phyloP scores from a whole-genome alignment of 2,888 invertebrate genomes.

The Cacoxenus indagator region DNA sequence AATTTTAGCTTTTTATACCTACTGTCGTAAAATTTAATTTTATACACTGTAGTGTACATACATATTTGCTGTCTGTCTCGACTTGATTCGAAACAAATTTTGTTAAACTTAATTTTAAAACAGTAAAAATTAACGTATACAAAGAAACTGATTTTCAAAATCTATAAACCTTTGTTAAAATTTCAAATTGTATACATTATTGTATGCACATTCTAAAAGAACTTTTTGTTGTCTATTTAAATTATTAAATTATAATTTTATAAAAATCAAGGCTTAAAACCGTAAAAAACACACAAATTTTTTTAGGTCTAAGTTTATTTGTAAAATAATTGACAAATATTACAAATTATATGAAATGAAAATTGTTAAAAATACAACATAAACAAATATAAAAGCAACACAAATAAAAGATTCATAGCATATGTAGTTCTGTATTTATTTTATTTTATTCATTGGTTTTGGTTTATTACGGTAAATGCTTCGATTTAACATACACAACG shows the following conservation, averaged over 20 bases:
- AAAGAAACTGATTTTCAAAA: conserved; percentile 54
- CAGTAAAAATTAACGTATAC: conserved; percentile 41
- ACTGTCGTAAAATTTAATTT: conserved; percentile 15
- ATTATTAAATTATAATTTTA: conserved; percentile 19
- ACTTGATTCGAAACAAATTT: not conserved
- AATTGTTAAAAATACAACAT: conserved; percentile 42
- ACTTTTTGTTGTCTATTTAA: conserved; percentile 44
- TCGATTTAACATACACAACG: not conserved
- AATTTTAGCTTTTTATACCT: conserved; percentile 49
- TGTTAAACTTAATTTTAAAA: not conserved
- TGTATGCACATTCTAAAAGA: conserved; percentile 59
- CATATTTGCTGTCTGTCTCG: not conserved
- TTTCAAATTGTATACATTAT: conserved; percentile 46
- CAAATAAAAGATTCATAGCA: conserved; percentile 52
- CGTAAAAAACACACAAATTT: conserved; percentile 50
- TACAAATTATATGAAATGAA: conserved; percentile 2
- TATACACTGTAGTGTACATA: not conserved
- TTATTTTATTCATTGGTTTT: conserved; percentile 51
- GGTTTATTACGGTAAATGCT: conserved; percentile 19
- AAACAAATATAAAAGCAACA: conserved; percentile 43
- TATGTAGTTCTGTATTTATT: conserved; percentile 41
- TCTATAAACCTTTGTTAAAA: conserved; percentile 60
- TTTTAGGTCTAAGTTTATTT: conserved; percentile 30
- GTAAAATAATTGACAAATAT: not conserved
- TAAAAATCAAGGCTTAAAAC: conserved; percentile 22